Base-by-base conservation (phyloP, 2,113 vertebrate species). In the Diphyllodes magnificus region DNA sequence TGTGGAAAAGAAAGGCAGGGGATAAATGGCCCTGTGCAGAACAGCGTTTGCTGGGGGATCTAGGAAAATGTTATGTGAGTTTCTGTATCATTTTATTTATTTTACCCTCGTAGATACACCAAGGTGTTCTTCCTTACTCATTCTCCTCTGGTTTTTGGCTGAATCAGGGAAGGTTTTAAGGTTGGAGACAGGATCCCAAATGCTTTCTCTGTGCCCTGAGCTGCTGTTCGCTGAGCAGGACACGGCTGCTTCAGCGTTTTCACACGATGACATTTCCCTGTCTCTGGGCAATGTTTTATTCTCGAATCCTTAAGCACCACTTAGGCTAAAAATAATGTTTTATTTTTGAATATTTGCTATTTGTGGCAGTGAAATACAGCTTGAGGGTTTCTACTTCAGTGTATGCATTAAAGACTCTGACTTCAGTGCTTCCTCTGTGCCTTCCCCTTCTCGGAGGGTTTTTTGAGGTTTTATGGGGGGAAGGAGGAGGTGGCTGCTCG, bases 341-440 rank as follows among this genome's bases (percentile, higher is more conserved):
- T 45, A 79, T 88, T 87, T 93, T 91, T 4, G 90, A 87, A 50
- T 54, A 15, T 80, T 79, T 88, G 68, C 94, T 90, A 69, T 88
- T 90, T 90, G 90, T 69, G 79, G 91, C 71, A 53, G 13, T 49
- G 72, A 60, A 86, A 56, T 25, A 28, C 71, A 49, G 49, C 80
- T 88, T 6, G 49, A 72, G 93, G 53, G 44, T 33, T 93, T 39
- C n/a, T 44, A 16, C 69, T 92, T 73, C 17, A 39, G 18, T 24
- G 57, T 77, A 8, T 33, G 12, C 85, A 28, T 42, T 14, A 3
- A 56, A 35, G 44, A 10, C 28, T 37, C 17, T 49, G 13, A 19
- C 53, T 87, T 47, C 1, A 71, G 60, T 37, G 33, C 69, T 82
- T 63, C 76, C 49, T 90, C 50, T 24, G 11, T 35, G 82, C 57